Evolutionary conservation across 2,113 vertebrate genomes (phyloP).

Genomic region (Mirza zaza): DNA sequence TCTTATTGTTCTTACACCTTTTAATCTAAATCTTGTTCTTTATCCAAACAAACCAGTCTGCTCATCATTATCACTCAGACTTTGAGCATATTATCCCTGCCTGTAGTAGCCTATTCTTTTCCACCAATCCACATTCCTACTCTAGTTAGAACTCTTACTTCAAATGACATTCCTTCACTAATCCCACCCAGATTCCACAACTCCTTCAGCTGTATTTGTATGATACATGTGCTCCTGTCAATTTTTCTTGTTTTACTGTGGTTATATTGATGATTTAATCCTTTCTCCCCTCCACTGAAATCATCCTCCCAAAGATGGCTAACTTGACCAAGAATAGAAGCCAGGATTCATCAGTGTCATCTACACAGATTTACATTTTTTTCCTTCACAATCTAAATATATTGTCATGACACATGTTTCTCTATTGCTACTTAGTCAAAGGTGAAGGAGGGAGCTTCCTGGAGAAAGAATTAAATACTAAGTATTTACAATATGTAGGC

Average conservation of each 20-base stretch:
- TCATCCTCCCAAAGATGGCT: background rate
- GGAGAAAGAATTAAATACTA: background rate
- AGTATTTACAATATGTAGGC: background rate
- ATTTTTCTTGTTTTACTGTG: background rate
- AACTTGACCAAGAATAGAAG: constrained; percentile 20
- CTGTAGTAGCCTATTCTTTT: background rate
- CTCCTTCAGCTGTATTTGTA: background rate
- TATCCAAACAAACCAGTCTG: background rate
- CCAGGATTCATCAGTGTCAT: background rate
- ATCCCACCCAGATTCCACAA: background rate
- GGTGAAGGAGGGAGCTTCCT: background rate
- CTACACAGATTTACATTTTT: background rate
- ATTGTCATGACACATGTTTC: background rate
- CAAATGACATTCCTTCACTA: background rate
- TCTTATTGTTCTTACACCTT: background rate
- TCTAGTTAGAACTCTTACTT: background rate
- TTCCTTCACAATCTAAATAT: background rate
- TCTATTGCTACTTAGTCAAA: background rate
- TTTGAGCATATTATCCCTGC: background rate
- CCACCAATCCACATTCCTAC: background rate
- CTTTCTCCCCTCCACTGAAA: background rate
- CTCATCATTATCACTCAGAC: background rate
- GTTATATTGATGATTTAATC: background rate
- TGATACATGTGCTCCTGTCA: background rate
- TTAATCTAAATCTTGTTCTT: background rate